These are phyloP conservation scores for Colaptes auratus DNA, from an alignment of 2,113 vertebrate species.

Conservation along the genomic window DNA sequence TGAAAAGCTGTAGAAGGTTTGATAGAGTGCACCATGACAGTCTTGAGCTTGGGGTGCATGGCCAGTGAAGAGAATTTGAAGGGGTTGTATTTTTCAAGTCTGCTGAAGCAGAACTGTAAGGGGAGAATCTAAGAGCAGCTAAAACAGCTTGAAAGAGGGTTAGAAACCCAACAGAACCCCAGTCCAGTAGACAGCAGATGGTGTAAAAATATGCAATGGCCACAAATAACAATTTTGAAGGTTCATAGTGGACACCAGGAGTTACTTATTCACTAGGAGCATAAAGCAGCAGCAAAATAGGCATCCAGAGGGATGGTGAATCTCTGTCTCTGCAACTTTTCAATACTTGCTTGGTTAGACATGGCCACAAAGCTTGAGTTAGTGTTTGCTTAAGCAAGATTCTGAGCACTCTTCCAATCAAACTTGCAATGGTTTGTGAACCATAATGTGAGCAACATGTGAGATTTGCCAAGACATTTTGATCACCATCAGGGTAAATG, in stretches of 20 bases:
- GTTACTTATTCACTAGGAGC: neutral
- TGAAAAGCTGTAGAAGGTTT: neutral
- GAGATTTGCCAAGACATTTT: neutral
- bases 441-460: neutral
- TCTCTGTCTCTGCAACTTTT: neutral
- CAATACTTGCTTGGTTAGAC: neutral
- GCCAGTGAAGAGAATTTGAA: neutral
- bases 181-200: neutral
- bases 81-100: neutral
- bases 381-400: neutral
- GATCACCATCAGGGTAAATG: neutral
- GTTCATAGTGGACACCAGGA: neutral
- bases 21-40: neutral
- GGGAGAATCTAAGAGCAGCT: neutral
- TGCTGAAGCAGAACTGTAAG: neutral
- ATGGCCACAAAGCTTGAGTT: neutral
- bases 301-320: neutral
- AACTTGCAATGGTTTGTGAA: neutral
- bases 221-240: neutral
- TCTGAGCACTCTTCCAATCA: neutral
- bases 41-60: neutral
- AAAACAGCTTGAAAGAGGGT: neutral
- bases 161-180: neutral
- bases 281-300: neutral
- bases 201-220: neutral